Conservation (phyloP, 2,888 invertebrate genomes). For the Pammene aurita region DNA sequence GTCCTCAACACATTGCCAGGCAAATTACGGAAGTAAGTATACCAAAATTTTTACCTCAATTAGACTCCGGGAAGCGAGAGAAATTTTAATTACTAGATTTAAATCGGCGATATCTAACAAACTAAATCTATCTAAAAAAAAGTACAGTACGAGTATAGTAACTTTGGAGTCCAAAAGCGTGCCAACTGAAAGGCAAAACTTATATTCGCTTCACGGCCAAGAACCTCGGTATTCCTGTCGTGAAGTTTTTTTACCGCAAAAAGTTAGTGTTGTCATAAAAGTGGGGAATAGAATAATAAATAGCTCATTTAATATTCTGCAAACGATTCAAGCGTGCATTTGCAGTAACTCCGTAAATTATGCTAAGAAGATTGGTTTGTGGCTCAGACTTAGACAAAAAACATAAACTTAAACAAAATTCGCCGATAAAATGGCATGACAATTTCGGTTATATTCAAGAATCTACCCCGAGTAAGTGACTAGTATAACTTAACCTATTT, state of each 20-base stretch:
- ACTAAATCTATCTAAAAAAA: too few species aligned
- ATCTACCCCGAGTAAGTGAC: too few species aligned
- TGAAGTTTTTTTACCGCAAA: slow-evolving; percentile 5
- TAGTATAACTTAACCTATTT: too few species aligned
- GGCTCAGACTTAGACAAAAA: background rate
- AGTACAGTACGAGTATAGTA: background rate
- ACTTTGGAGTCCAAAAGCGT: background rate
- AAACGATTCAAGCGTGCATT: slow-evolving; percentile 17
- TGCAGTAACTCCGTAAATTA: slow-evolving; percentile 33
- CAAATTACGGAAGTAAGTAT: too few species aligned
- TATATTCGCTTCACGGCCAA: background rate
- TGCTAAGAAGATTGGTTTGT: slow-evolving; percentile 37
- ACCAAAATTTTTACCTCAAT: too few species aligned
- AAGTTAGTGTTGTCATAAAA: slow-evolving; percentile 31
- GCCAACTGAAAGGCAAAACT: background rate
- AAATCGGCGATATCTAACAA: too few species aligned
- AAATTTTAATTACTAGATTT: too few species aligned
- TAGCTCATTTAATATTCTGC: slow-evolving; percentile 36
- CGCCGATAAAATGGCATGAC: too few species aligned
- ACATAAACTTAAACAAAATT: too few species aligned
- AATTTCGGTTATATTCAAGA: too few species aligned
- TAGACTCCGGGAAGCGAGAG: too few species aligned
- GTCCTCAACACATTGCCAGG: too few species aligned
- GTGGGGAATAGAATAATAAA: slow-evolving; percentile 11
- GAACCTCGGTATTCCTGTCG: background rate